Conservation (phyloP, 2,888 invertebrate species). For the Drosophila gaucha region DNA sequence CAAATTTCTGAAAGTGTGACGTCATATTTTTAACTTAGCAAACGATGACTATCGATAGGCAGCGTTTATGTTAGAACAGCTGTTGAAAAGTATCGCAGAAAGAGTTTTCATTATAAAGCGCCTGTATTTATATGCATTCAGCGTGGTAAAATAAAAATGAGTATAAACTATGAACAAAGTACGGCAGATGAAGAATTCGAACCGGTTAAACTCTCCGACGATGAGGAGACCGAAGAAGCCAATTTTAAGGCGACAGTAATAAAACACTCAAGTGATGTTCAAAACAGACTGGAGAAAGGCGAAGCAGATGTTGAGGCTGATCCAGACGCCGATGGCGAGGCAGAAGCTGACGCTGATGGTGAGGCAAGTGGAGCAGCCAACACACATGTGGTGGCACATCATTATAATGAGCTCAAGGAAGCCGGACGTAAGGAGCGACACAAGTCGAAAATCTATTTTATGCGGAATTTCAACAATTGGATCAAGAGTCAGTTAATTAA, state of each 20-base stretch:
- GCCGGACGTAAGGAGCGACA: conserved; percentile 92
- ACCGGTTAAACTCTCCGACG: conserved; percentile 57
- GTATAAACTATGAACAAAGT: conserved; percentile 56
- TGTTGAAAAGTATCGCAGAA: conserved; percentile 32
- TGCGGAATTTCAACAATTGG: conserved; percentile 99
- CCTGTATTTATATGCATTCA: conserved; percentile 19
- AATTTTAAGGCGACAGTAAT: neutral
- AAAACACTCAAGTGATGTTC: neutral
- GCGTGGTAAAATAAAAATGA: conserved; percentile 46
- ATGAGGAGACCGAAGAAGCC: conserved; percentile 58
- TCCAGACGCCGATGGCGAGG: neutral
- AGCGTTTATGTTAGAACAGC: conserved; percentile 25
- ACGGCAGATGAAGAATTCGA: conserved; percentile 45
- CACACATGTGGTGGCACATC: conserved; percentile 90
- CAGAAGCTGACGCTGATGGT: neutral
- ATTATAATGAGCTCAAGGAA: conserved; percentile 96
- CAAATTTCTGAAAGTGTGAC: no score
- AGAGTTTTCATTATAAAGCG: conserved; percentile 30
- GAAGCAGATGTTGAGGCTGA: conserved; percentile 2
- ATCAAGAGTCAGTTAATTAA: conserved; percentile 97
- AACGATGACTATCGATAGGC: conserved; percentile 36
- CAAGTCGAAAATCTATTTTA: conserved; percentile 95
- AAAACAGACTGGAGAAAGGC: conserved; percentile 9
- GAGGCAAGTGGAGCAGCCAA: conserved; percentile 61
- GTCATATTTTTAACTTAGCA: no score